Conservation (phyloP, 2,113 vertebrate genomes). For the western clawed frog (Xenopus tropicalis) region UCB_Xtro_10.0 CM004452.2:43017001-43017500, state of each 20-base stretch:
- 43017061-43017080: no score
- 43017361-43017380: constrained; percentile 83
- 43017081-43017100: no score
- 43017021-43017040: no score
- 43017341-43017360: constrained; percentile 80
- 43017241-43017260: constrained; percentile 87
- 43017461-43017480: no score
- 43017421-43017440: no score
- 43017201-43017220: constrained; percentile 93
- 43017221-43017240: constrained; percentile 90
- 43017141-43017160: not conserved
- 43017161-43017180: not conserved
- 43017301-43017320: constrained; percentile 86
- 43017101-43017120: no score
- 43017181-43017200: constrained; percentile 88
- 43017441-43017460: no score
- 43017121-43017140: no score
- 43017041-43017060: no score
- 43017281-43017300: constrained; percentile 97
- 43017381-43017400: constrained; percentile 90
- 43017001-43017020: no score
- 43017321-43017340: constrained; percentile 85
- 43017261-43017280: constrained; percentile 93
- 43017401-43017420: constrained; percentile 63
- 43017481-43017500: no score